Base-by-base conservation (phyloP, 2,797 vertebrate species). In the Phalloptychus januarius region DNA sequence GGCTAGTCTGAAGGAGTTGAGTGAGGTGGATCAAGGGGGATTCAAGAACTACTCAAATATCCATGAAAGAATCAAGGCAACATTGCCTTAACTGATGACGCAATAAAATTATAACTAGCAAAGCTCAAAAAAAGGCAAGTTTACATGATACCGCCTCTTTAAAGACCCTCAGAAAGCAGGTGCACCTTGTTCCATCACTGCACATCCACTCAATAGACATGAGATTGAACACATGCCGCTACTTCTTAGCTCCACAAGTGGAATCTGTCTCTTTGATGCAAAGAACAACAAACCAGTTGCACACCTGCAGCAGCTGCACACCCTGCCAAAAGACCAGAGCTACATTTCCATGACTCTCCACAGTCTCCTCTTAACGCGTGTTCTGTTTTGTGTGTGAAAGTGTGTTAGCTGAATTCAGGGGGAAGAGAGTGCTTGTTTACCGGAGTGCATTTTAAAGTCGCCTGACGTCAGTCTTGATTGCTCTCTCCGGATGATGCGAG, bases 391-490 rank as follows among this genome's bases (percentile, higher is more conserved):
- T 76, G 52, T 50, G 38, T 54, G 65, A 13, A 28, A 44, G 48
- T 52, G 36, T 44, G 44, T 28, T 16, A 7, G 13, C 7, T 45
- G 45, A 18, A 70, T 48, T 36, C 12, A 63, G 25, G 72, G 4
- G 44, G 20, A 58, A 52, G 10, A 73, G 52, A 61, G 36, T 46
- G 50, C 48, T 44, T 50, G 67, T 83, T 75, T 69, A 58, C 36
- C 16, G 44, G 72, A 80, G 72, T 40, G 79, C 82, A 77, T 79
- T 85, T 71, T 73, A 31, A 75, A 65, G 72, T 61, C 38, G 31
- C 4, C 33, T 83, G 80, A 85, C 73, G 52, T 83, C 83, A 87
- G n/a, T 2, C 20, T 71, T 13, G 11, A 31, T 76, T 33, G 76
- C 23, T 44, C 28, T 40, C 48, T 23, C 50, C 1, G 3, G 71